phyloP scores from a whole-genome alignment of 1,140 invertebrate species.

The Ptiloglossa arizonensis region DNA sequence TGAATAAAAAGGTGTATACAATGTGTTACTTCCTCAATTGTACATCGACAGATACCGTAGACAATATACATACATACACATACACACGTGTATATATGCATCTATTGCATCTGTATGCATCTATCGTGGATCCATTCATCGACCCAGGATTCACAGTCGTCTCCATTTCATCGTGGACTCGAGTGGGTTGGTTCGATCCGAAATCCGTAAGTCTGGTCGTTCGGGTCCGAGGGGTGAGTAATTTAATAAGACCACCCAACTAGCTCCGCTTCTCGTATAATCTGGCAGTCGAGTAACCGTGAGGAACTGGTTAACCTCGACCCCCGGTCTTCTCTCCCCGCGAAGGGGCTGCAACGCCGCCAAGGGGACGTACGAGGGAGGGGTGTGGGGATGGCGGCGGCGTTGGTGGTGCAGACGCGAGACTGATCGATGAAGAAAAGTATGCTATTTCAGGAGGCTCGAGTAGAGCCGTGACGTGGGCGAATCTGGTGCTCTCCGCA shows the following conservation, averaged over 20 bases:
- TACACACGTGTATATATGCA: too few relatives aligned
- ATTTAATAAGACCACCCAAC: constrained; percentile 41
- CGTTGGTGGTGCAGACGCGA: constrained; percentile 21
- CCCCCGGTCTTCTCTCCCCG: constrained; percentile 40
- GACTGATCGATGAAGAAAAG: constrained; percentile 65
- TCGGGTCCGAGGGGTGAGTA: background rate
- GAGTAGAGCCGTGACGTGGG: constrained; percentile 36
- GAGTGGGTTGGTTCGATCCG: background rate
- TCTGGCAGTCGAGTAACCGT: constrained; percentile 32
- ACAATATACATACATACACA: too few relatives aligned
- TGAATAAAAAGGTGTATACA: too few relatives aligned
- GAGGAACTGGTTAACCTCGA: constrained; percentile 61
- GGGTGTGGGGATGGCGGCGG: background rate
- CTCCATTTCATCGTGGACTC: background rate
- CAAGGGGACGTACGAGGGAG: background rate
- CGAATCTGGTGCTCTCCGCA: constrained; percentile 34
- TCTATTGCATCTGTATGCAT: too few relatives aligned
- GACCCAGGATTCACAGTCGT: too few relatives aligned
- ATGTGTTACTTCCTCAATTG: too few relatives aligned
- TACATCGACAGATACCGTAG: too few relatives aligned
- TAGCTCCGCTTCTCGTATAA: constrained; percentile 20
- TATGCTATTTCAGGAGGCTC: constrained; percentile 58
- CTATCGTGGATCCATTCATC: too few relatives aligned
- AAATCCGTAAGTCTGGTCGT: background rate
- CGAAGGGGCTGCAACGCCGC: constrained; percentile 8